Percentiles rank a stretch among this genome's conserved stretches.
Conservation (phyloP, 1,140 invertebrate species). For the Leptopilina boulardi region DNA sequence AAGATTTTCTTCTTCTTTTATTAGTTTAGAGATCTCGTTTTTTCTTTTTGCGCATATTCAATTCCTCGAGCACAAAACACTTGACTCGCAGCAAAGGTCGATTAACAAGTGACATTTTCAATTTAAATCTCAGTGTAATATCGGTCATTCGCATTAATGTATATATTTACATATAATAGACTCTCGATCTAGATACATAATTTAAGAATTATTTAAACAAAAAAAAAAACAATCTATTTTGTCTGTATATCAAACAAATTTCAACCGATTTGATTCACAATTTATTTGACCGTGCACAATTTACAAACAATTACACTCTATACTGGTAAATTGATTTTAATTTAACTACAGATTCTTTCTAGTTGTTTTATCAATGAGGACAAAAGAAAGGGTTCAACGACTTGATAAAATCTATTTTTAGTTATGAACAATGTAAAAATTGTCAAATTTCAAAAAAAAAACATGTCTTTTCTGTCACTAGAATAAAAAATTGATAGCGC, state of each 20-base stretch:
- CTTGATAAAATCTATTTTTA: no score
- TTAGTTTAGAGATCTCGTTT: not conserved
- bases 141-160: constrained; percentile 19
- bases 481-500: no score
- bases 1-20: not conserved
- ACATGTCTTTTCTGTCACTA: no score
- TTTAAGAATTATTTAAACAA: not conserved
- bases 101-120: constrained; percentile 23
- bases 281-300: no score
- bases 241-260: not conserved
- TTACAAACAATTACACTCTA: no score
- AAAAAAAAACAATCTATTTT: not conserved
- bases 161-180: constrained; percentile 19
- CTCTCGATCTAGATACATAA: not conserved
- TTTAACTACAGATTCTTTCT: not conserved
- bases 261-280: no score
- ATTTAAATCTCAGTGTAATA: not conserved
- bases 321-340: not conserved
- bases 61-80: not conserved
- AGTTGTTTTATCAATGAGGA: no score
- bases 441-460: no score
- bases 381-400: no score
- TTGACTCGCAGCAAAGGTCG: constrained; percentile 3
- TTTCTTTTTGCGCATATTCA: not conserved
- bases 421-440: no score